Base-by-base conservation (phyloP, 2,113 vertebrate species). In the Oryzias melastigma region DNA sequence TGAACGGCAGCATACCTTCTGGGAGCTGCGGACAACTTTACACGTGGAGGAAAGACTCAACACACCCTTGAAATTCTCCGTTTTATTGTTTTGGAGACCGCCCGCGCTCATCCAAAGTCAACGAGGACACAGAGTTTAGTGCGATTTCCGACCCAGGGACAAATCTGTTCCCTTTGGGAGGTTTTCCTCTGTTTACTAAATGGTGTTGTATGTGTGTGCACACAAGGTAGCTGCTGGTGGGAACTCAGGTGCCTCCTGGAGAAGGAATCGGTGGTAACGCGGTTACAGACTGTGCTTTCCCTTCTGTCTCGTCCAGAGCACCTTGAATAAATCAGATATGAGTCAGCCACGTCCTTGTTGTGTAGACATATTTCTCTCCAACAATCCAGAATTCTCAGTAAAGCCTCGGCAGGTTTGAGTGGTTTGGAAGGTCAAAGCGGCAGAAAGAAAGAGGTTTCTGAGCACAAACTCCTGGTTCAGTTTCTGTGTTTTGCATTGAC, bases 1-100 rank as follows among this genome's bases (percentile, higher is more conserved):
- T 77, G 69, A 85, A 86, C 86, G 77, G 71, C 83, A 90, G 84
- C 82, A 59, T 83, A 85, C 73, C 82, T 62, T 78, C 52, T 60
- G 59, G 66, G 55, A 58, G 62, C 71, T 73, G 61, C 83, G 59
- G 69, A 73, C 35, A 20, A 62, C 75, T 88, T 89, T 85, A 83
- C 77, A 57, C 72, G 62, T 74, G 78, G 67, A 58, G 42, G 41
- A 41, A 4, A 55, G 7, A 57, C 41, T 53, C 56, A 66, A 62
- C 57, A 68, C 60, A 62, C 58, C 40, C 18, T 43, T 12, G 8
- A 56, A 40, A 63, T 46, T 63, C 50, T 60, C 52, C 50, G 65
- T 22, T 65, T 62, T 73, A 51, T 77, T 83, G 71, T 80, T 77
- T 68, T 50, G 13, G n/a, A 73, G 52, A 45, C 47, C 62, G 50